A percentile compares a stretch with the other conserved stretches of the same genome.
Evolutionary conservation across 2,797 vertebrate species (phyloP).

Genomic region (Acipenser oxyrinchus): DNA sequence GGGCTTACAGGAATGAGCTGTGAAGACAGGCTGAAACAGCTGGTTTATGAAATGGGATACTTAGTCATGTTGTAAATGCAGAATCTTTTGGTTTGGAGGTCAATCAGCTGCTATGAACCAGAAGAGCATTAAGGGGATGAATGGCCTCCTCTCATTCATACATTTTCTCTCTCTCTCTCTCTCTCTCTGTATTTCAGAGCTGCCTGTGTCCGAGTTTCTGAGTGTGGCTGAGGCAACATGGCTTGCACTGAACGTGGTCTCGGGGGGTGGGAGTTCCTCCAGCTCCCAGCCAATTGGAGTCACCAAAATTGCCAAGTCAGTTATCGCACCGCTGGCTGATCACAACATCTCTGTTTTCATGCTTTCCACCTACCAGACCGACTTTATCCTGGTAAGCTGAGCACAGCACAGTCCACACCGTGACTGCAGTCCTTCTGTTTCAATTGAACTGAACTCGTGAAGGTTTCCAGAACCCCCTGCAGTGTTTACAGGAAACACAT

Average conservation of each 20-base stretch:
- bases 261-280: constrained; percentile 80
- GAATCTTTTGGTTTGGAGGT: too few relatives aligned
- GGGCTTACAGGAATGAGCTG: too few relatives aligned
- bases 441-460: too few relatives aligned
- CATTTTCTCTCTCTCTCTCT: neutral
- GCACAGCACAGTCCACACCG: neutral
- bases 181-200: constrained; percentile 56
- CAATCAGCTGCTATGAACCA: too few relatives aligned
- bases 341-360: constrained; percentile 99
- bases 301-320: constrained; percentile 96
- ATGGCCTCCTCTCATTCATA: too few relatives aligned
- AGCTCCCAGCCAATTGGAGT: constrained; percentile 93
- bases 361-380: constrained; percentile 97
- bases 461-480: too few relatives aligned
- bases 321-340: constrained; percentile 91
- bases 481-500: too few relatives aligned
- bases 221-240: constrained; percentile 91
- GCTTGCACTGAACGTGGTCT: constrained; percentile 95
- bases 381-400: constrained; percentile 92
- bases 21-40: too few relatives aligned
- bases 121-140: too few relatives aligned
- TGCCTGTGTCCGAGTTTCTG: constrained; percentile 85
- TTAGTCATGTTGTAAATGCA: too few relatives aligned
- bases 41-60: too few relatives aligned
- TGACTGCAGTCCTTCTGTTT: neutral